Evolutionary conservation across 1,140 invertebrate genomes (phyloP), one percentile per base, ranked within the genome.

Genomic region (Metaphire vulgaris): DNA sequence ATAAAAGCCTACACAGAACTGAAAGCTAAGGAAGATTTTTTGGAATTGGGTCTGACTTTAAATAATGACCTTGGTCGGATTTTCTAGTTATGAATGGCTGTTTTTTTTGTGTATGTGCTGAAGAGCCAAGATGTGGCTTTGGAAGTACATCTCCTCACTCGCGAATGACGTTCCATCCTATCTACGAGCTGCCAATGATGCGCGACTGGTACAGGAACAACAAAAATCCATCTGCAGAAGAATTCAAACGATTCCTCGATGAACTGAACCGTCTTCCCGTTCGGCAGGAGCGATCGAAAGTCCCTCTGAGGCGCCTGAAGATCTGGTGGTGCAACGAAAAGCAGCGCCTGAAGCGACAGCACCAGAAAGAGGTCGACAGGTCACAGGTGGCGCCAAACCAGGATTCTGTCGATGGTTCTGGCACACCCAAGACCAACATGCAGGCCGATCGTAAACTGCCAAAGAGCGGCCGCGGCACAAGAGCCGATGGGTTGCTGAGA

Each of bases 301-400:
- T 86, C 16, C 81, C 81, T 12, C 32, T 81, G 0, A 75, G 75
- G 2, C 82, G 80, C 66, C 69, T 86, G 12, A 84, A 83, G 79
- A 84, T 82, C 70, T 86, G 85, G 85, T 86, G 84, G 84, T 84
- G 85, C 80, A 86, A 86, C 79, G 84, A 85, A 78, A 79, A 80
- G 73, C 85, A 86, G 70, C 73, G 83, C 67, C 82, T 83, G 75
- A 79, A 75, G 64, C 41, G 41, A 6, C 41, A 56, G 41, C 41
- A 56, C 6, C 21, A 12, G 41, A 56, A 56, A 56, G 41, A 56
- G 41, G 6, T 56, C 6, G 41, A 56, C 6, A 56, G 21, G 41
- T 21, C 21, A 6, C 41, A 56, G 41, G 41, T 6, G 6, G 21
- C 41, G 6, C 6, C 6, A 12, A 56, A 21, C 41, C 41, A 56